Conservation (phyloP, 2,113 vertebrate species). For the Rana temporaria region DNA sequence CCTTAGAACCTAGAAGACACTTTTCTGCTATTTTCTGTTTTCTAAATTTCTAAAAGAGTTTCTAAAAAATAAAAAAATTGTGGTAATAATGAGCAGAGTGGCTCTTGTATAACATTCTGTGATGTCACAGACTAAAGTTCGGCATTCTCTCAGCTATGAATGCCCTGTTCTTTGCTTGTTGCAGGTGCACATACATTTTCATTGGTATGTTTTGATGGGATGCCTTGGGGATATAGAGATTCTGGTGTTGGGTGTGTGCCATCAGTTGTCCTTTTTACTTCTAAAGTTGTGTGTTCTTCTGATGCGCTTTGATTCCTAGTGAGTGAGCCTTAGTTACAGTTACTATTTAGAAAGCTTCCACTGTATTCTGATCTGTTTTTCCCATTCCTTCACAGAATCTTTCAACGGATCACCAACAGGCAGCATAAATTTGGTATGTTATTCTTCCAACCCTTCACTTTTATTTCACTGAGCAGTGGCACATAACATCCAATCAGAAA, state of each 20-base stretch:
- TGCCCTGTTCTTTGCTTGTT: conserved; percentile 22
- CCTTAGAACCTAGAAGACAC: too few species aligned
- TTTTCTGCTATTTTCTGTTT: too few species aligned
- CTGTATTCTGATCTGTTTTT: conserved; percentile 61
- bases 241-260: conserved; percentile 15
- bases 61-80: too few species aligned
- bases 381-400: conserved; percentile 78
- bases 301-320: conserved; percentile 55
- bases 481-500: too few species aligned
- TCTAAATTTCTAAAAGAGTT: too few species aligned
- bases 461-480: background rate
- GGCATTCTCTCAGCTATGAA: background rate
- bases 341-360: conserved; percentile 38
- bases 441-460: background rate
- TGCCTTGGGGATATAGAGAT: background rate
- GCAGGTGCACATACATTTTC: conserved; percentile 16
- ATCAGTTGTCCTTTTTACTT: conserved; percentile 48
- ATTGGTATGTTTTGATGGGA: conserved; percentile 31
- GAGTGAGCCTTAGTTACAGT: conserved; percentile 46
- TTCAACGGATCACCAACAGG: conserved; percentile 97
- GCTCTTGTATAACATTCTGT: background rate
- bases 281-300: conserved; percentile 38
- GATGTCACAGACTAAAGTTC: background rate
- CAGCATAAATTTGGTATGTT: conserved; percentile 94
- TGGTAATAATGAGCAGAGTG: background rate